Evolutionary conservation across 2,113 vertebrate species (phyloP).

Genomic region (Eudyptes chrysolophus): DNA sequence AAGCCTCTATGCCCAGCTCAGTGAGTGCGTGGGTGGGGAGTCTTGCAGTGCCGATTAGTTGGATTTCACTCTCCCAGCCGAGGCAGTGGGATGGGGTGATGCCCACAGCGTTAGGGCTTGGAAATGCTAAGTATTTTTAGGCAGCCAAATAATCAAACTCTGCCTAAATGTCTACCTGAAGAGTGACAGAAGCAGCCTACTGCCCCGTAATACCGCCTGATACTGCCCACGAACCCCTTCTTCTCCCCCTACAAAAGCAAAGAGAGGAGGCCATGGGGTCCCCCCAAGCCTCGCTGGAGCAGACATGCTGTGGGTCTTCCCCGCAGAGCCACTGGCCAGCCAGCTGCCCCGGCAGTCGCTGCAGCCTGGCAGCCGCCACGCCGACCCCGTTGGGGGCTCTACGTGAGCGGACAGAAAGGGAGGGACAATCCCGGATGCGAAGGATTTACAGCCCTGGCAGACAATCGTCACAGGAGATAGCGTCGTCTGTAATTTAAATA

Average conservation of each 20-base stretch:
- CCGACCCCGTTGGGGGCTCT: background rate
- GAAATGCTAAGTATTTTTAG: background rate
- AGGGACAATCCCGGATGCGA: background rate
- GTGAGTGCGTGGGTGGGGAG: rapidly evolving
- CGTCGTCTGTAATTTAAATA: background rate
- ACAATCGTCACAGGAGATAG: background rate
- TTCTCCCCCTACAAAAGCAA: rapidly evolving
- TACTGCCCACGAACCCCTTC: rapidly evolving
- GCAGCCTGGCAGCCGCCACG: background rate
- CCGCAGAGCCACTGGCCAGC: rapidly evolving
- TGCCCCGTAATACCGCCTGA: background rate
- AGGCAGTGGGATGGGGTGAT: background rate
- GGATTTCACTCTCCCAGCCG: background rate
- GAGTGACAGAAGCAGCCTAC: background rate
- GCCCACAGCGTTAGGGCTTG: background rate
- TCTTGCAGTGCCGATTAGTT: background rate
- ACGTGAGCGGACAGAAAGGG: background rate
- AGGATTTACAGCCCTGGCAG: slow-evolving; percentile 36
- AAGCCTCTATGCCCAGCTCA: background rate
- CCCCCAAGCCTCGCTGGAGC: background rate
- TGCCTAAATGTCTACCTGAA: background rate
- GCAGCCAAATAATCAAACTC: background rate
- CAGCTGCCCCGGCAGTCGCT: background rate
- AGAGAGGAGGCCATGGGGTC: rapidly evolving
- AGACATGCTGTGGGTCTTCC: background rate